phyloP scores from a whole-genome alignment of 2,888 invertebrate species.

The Tromatobia lineatoria region DNA sequence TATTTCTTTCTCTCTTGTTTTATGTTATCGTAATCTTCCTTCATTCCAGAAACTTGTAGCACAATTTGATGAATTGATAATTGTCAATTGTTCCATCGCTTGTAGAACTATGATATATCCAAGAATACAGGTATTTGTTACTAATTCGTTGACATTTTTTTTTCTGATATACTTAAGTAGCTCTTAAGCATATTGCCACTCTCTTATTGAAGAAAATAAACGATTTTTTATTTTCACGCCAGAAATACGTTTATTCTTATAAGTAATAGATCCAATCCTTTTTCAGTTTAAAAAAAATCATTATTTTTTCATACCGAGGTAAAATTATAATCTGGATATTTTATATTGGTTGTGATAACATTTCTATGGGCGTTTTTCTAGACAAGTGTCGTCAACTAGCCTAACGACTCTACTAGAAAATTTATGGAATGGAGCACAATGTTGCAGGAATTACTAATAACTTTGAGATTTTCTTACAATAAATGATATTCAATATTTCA shows the following conservation, averaged over 20 bases:
- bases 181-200: background rate
- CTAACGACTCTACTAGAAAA: too few species aligned
- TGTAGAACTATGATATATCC: slow-evolving; percentile 71
- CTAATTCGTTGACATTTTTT: slow-evolving; percentile 46
- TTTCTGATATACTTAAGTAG: background rate
- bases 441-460: too few species aligned
- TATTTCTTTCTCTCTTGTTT: slow-evolving; percentile 39
- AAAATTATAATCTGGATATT: too few species aligned
- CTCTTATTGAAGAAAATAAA: background rate
- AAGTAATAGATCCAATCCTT: background rate
- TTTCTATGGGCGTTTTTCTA: too few species aligned
- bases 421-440: too few species aligned
- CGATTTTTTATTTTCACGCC: background rate
- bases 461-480: too few species aligned
- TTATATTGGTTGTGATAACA: too few species aligned
- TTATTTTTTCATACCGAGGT: too few species aligned
- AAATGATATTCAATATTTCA: too few species aligned
- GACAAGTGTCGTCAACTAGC: too few species aligned
- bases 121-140: slow-evolving; percentile 74
- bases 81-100: slow-evolving; percentile 70
- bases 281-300: too few species aligned
- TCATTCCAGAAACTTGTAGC: slow-evolving; percentile 66
- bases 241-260: background rate
- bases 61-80: slow-evolving; percentile 59
- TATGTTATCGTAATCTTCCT: slow-evolving; percentile 66